Base-by-base conservation (phyloP, 2,888 invertebrate species). In the Orthosia gracilis region DNA sequence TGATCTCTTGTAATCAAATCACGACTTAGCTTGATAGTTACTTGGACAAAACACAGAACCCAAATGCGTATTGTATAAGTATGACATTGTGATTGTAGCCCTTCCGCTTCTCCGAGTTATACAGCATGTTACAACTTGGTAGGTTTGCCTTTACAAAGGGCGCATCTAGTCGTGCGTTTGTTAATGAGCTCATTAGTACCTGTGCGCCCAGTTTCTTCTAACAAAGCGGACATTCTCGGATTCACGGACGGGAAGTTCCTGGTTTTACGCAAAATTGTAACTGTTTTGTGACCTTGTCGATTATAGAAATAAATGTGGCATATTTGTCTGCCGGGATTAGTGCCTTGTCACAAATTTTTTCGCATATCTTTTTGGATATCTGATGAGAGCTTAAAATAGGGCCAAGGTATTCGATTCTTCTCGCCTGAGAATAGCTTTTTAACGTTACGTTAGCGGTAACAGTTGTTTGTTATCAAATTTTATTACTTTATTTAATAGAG, bases 171-270 rank as follows among this genome's bases (percentile, higher is more conserved):
- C 79, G 71, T 83, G 79, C 83, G 72, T 68, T 78, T 83, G 71
- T 80, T 80, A 80, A 80, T 68, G 80, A 80, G 84, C 80, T 80
- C 80, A 79, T 80, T 80, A 80, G 80, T 68, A 78, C 49, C 64
- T 57, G 64, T 68, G 57, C 68, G 61, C 55, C 59, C 26, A 65
- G 83, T 68, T 54, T 72, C 64, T 68, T 61, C 21, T 52, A 66
- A 83, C 52, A 83, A 83, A 83, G 78, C 55, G 26, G 31, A 63
- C 66, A 17, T 58, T 68, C 67, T n/a, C n/a, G n/a, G n/a, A 70
- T 82, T 47, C 57, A 21, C 13, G n/a, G 21, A 26, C 15, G 15
- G 45, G 31, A 52, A 58, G 31, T 70, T 64, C 4, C 49, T 54
- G 23, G 69, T 62, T 82, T 82, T 15, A 79, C 50, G 13, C 55